Conservation (phyloP, 2,797 vertebrate species). For the Enteromius anoplus region DNA sequence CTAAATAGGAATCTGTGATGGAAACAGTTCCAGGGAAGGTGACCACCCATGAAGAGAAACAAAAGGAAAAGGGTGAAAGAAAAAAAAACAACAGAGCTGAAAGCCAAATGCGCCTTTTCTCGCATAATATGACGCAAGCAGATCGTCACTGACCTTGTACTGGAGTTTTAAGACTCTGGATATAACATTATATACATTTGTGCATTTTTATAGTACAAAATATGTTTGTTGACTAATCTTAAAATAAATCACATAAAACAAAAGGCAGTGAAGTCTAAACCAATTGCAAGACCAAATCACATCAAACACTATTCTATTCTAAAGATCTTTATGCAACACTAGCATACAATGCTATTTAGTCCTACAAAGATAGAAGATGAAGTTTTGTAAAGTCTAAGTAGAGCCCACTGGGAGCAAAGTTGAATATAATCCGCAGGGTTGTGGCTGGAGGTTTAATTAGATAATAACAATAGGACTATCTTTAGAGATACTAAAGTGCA, state of each 20-base stretch:
- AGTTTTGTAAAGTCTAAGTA: conserved; percentile 24
- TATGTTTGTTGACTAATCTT: neutral
- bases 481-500: conserved; percentile 44
- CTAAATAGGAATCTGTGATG: conserved; percentile 22
- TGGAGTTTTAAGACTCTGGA: neutral
- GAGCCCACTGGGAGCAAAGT: conserved; percentile 11
- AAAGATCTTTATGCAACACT: neutral
- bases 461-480: conserved; percentile 47
- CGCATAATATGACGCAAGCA: neutral
- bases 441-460: conserved; percentile 29
- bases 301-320: conserved; percentile 25
- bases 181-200: neutral
- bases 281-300: neutral
- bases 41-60: conserved; percentile 52
- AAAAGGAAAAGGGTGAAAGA: conserved; percentile 28
- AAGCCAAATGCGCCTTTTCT: conserved; percentile 27
- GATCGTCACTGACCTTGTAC: conserved; percentile 3
- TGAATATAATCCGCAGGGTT: conserved; percentile 25
- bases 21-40: conserved; percentile 40
- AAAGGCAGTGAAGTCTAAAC: conserved; percentile 13
- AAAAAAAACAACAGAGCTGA: neutral
- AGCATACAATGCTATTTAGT: neutral
- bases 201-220: neutral
- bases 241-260: conserved; percentile 27
- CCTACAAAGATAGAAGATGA: conserved; percentile 15